phyloP scores from a whole-genome alignment of 2,888 invertebrate species.

The Fragum sueziense region DNA sequence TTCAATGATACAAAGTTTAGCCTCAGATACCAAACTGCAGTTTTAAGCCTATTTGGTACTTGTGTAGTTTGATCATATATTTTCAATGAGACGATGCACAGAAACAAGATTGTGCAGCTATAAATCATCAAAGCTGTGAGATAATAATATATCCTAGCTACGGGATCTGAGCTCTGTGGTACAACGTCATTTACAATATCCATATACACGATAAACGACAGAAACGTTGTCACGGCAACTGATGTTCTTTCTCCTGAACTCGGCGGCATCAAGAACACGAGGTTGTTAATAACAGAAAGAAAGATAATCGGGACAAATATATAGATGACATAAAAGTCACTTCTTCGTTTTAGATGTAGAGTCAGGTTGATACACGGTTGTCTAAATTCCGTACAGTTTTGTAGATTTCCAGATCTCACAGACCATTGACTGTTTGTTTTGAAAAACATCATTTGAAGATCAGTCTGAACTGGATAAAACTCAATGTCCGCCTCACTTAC shows the following conservation, averaged over 20 bases:
- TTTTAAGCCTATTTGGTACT: slow-evolving; percentile 20
- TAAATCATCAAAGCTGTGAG: slow-evolving; percentile 35
- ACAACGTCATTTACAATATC: slow-evolving; percentile 49
- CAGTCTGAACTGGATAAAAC: not conserved
- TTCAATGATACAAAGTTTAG: not conserved
- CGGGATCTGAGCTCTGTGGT: slow-evolving; percentile 44
- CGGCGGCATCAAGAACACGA: slow-evolving; percentile 52
- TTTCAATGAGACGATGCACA: slow-evolving; percentile 35
- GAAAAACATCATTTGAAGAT: not conserved
- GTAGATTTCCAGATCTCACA: not conserved
- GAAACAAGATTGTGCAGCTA: slow-evolving; percentile 34
- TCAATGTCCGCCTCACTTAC: not conserved
- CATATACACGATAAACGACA: slow-evolving; percentile 55
- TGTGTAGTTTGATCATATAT: slow-evolving; percentile 30
- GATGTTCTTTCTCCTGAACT: slow-evolving; percentile 49
- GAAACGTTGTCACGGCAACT: slow-evolving; percentile 45
- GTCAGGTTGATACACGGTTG: not conserved
- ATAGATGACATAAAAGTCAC: slow-evolving; percentile 35
- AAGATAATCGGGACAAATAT: slow-evolving; percentile 45
- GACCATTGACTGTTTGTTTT: slow-evolving; percentile 35
- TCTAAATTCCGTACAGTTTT: not conserved
- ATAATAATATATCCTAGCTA: slow-evolving; percentile 49
- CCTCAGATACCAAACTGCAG: not conserved
- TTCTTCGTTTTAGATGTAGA: slow-evolving; percentile 32
- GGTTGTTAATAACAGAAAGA: slow-evolving; percentile 33